Evolutionary conservation across 2,888 invertebrate genomes (phyloP).

Genomic region (Tinea trinotella): DNA sequence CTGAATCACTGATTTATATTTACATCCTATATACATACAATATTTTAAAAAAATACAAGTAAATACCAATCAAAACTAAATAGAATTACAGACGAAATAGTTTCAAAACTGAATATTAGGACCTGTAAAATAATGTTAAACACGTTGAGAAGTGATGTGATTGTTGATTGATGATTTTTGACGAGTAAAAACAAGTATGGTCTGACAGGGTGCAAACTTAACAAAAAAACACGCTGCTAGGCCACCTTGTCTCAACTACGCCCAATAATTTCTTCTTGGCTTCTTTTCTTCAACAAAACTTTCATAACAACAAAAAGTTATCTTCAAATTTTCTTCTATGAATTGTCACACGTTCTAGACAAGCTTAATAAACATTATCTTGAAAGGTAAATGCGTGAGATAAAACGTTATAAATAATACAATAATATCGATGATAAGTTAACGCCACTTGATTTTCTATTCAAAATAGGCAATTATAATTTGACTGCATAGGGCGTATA

Average conservation of each 20-base stretch:
- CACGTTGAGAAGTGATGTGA: neutral
- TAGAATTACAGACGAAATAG: too few species aligned
- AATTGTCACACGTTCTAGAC: neutral
- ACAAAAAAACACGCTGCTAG: slow-evolving; percentile 71
- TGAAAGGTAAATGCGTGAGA: slow-evolving; percentile 6
- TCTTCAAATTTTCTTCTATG: neutral
- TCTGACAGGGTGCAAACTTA: slow-evolving; percentile 73
- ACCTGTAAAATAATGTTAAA: too few species aligned
- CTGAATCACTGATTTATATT: too few species aligned
- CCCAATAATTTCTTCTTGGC: slow-evolving; percentile 26
- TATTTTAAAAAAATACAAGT: too few species aligned
- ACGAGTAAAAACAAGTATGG: slow-evolving; percentile 70
- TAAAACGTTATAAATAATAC: neutral
- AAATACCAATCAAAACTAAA: too few species aligned
- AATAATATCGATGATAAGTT: neutral
- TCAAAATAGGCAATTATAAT: too few species aligned
- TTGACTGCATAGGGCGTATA: too few species aligned
- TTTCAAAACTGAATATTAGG: too few species aligned
- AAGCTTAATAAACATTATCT: neutral
- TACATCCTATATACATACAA: too few species aligned
- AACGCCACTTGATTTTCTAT: too few species aligned
- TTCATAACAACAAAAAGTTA: neutral
- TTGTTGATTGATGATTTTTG: slow-evolving; percentile 29
- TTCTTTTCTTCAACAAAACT: neutral
- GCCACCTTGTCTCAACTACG: slow-evolving; percentile 66